A percentile compares a stretch with the other conserved stretches of the same genome.
phyloP scores from a whole-genome alignment of 2,888 invertebrate genomes.

The Eristalis pertinax region DNA sequence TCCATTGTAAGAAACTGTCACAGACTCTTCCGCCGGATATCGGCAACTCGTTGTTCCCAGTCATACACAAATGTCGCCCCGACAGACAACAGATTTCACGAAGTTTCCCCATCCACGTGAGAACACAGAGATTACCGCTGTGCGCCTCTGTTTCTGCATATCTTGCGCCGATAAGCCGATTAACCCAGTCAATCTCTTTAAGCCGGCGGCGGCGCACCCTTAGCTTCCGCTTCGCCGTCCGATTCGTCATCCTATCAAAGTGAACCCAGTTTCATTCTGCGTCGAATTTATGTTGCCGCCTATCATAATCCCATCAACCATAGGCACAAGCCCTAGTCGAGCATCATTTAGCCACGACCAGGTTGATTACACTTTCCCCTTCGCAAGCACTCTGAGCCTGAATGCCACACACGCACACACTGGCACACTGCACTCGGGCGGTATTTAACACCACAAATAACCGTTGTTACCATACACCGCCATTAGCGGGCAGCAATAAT shows the following conservation, averaged over 20 bases:
- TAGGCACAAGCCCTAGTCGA: not conserved
- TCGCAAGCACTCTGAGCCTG: not conserved
- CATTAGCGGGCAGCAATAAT: slow-evolving; percentile 23
- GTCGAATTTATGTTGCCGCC: not conserved
- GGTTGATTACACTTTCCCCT: not conserved
- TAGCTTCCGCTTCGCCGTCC: not conserved
- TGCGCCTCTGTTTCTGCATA: not conserved
- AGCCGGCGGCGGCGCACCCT: not conserved
- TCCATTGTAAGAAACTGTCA: not conserved
- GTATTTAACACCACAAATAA: slow-evolving; percentile 49
- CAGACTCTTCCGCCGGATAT: not conserved
- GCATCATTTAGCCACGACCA: not conserved
- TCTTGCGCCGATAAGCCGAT: not conserved
- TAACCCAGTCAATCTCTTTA: not conserved
- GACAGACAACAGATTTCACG: not conserved
- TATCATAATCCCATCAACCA: not conserved
- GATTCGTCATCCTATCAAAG: not conserved
- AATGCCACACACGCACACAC: not conserved
- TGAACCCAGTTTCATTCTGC: not conserved
- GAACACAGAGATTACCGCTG: not conserved
- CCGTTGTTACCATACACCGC: slow-evolving; percentile 22
- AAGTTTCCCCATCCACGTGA: not conserved
- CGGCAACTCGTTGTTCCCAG: not conserved
- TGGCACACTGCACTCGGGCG: slow-evolving; percentile 22
- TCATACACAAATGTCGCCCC: not conserved